A percentile compares a stretch with the other conserved stretches of the same genome.
phyloP scores from a whole-genome alignment of 2,888 invertebrate genomes.

The Phyto melanocephala region DNA sequence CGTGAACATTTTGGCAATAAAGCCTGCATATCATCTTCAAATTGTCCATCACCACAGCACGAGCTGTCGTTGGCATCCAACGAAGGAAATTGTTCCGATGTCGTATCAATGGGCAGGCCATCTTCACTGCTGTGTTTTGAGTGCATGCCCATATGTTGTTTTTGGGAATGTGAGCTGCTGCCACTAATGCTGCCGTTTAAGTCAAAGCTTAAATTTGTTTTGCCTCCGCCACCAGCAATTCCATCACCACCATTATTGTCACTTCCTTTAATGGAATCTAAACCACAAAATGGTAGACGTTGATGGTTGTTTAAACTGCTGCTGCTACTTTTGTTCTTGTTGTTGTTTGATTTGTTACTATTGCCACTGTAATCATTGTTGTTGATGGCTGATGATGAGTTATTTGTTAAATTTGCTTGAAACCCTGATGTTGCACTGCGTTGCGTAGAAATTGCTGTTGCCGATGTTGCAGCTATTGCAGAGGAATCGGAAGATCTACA shows the following conservation, averaged over 20 bases:
- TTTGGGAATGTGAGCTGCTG: slow-evolving; percentile 10
- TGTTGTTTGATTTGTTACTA: slow-evolving; percentile 47
- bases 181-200: slow-evolving; percentile 57
- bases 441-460: slow-evolving; percentile 61
- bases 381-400: slow-evolving; percentile 41
- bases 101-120: slow-evolving; percentile 58
- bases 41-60: slow-evolving; percentile 72
- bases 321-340: slow-evolving; percentile 64
- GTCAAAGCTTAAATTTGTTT: slow-evolving; percentile 69
- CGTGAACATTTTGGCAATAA: slow-evolving; percentile 77
- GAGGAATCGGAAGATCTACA: slow-evolving; percentile 68
- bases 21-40: slow-evolving; percentile 78
- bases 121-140: slow-evolving; percentile 17
- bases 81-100: slow-evolving; percentile 71
- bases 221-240: slow-evolving; percentile 67
- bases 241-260: slow-evolving; percentile 71
- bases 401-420: slow-evolving; percentile 59
- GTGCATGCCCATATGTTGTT: slow-evolving; percentile 21
- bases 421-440: slow-evolving; percentile 60
- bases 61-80: slow-evolving; percentile 75
- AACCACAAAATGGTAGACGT: slow-evolving; percentile 75
- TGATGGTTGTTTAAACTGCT: slow-evolving; percentile 71
- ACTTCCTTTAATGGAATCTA: slow-evolving; percentile 74
- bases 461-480: slow-evolving; percentile 61
- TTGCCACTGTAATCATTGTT: slow-evolving; percentile 48